A percentile compares a stretch with the other conserved stretches of the same genome.
These are phyloP conservation scores for Xiphophorus maculatus DNA, from an alignment of 2,113 vertebrate genomes.

Conservation along the genomic window DNA sequence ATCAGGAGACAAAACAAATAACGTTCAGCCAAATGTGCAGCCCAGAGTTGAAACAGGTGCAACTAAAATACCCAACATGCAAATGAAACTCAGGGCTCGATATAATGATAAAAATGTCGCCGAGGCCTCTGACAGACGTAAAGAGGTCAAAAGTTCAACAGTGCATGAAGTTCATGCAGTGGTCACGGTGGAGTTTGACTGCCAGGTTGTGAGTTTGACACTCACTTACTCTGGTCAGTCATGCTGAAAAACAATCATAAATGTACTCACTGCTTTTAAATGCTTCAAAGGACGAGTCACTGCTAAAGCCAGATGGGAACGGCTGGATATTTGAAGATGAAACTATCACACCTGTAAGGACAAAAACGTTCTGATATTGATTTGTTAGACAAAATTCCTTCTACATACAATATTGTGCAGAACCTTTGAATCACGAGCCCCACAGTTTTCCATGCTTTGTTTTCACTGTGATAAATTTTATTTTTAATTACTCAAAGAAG, in stretches of 20 bases:
- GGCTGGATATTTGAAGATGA: background rate
- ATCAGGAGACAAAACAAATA: slow-evolving; percentile 80
- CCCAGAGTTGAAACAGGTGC: slow-evolving; percentile 66
- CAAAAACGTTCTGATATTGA: background rate
- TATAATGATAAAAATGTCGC: slow-evolving; percentile 22
- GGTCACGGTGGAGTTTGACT: slow-evolving; percentile 11
- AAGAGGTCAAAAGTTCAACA: slow-evolving; percentile 50
- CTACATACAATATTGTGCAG: background rate
- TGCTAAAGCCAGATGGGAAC: background rate
- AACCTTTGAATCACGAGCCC: background rate
- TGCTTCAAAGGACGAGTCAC: slow-evolving; percentile 10
- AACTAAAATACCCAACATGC: slow-evolving; percentile 33
- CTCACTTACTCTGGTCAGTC: slow-evolving; percentile 22
- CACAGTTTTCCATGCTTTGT: no score
- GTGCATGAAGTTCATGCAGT: slow-evolving; percentile 35
- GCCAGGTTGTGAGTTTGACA: slow-evolving; percentile 30
- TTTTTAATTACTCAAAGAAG: no score
- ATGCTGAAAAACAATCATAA: slow-evolving; percentile 23
- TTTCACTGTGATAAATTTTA: no score
- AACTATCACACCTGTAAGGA: background rate
- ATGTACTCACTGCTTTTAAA: slow-evolving; percentile 22
- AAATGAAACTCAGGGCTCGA: slow-evolving; percentile 40
- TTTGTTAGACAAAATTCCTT: background rate
- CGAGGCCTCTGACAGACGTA: slow-evolving; percentile 13
- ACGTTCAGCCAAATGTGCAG: slow-evolving; percentile 70